A percentile compares a stretch with the other conserved stretches of the same genome.
Conservation (phyloP, 2,888 invertebrate species). For the Scrobipalpa costella region DNA sequence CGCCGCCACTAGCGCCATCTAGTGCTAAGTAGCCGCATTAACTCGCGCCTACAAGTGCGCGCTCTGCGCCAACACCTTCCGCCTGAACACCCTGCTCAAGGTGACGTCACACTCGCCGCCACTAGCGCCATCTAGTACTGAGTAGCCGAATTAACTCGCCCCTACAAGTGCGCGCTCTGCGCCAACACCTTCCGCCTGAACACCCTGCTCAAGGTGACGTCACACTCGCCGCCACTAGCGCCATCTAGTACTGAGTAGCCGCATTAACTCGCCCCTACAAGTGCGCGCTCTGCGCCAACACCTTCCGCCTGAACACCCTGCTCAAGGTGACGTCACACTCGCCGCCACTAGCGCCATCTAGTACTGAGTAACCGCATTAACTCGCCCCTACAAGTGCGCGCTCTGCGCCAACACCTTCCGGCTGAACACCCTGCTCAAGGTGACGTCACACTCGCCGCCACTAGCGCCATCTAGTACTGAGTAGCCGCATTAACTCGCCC, state of each 20-base stretch:
- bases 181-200: not conserved
- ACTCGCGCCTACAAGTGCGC: not conserved
- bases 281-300: not conserved
- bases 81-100: not conserved
- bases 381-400: no score
- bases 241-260: no score
- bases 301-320: not conserved
- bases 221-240: not conserved
- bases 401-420: no score
- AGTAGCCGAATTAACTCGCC: no score
- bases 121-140: no score
- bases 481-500: no score
- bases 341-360: not conserved
- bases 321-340: not conserved
- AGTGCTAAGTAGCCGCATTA: no score
- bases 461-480: no score
- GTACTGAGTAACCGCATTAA: no score
- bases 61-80: not conserved
- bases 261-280: no score
- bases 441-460: no score
- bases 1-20: not conserved
- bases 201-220: not conserved
- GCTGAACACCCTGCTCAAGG: no score
- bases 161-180: not conserved
- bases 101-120: not conserved